These are phyloP conservation scores for Celastrina argiolus DNA, from an alignment of 2,888 invertebrate genomes.

Conservation along the genomic window DNA sequence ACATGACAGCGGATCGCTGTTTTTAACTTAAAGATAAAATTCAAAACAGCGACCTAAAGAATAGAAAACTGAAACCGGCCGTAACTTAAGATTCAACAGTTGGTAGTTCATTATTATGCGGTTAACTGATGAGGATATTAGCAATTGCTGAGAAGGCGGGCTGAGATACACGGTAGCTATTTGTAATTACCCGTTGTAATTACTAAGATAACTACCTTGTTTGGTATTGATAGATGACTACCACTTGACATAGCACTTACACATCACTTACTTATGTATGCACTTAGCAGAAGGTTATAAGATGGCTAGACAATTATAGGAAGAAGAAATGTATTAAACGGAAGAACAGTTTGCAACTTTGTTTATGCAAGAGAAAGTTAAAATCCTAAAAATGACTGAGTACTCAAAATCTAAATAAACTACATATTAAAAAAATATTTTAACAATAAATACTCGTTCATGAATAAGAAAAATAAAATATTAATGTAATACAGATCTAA, in stretches of 20 bases:
- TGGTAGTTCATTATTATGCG: neutral
- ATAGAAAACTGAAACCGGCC: too few relatives aligned
- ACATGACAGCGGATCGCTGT: too few relatives aligned
- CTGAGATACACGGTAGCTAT: slow-evolving; percentile 3
- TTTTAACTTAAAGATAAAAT: too few relatives aligned
- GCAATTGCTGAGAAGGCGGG: neutral
- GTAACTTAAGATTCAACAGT: neutral
- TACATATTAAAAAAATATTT: too few relatives aligned
- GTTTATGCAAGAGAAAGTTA: too few relatives aligned
- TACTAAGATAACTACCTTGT: slow-evolving; percentile 4
- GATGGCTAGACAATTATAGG: neutral
- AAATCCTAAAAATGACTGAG: too few relatives aligned
- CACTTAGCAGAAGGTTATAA: neutral
- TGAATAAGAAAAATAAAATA: too few relatives aligned
- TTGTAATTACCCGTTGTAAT: slow-evolving; percentile 6
- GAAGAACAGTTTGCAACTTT: too few relatives aligned
- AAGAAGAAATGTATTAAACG: neutral
- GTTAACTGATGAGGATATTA: neutral
- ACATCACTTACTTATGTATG: neutral
- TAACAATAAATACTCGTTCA: too few relatives aligned
- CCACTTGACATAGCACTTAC: neutral
- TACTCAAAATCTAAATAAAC: too few relatives aligned
- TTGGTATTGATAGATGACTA: slow-evolving; percentile 5
- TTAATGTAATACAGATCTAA: too few relatives aligned
- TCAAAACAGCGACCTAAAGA: too few relatives aligned